Conservation (phyloP, 2,888 invertebrate species). For the Hirtodrosophila cameraria region DNA sequence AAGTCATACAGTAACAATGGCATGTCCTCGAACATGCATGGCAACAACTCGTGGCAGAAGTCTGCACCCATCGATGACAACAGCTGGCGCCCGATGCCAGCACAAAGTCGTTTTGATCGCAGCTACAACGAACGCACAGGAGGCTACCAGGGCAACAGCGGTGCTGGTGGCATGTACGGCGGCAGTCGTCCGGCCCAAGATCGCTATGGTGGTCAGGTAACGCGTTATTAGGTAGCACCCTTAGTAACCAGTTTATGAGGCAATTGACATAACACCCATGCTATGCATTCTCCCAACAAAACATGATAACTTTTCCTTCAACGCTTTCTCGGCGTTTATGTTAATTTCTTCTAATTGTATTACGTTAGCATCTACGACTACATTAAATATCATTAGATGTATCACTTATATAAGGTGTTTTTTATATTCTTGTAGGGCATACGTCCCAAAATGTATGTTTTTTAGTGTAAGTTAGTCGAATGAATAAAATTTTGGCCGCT, state of each 20-base stretch:
- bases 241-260: conserved; percentile 18
- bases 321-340: conserved; percentile 48
- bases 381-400: conserved; percentile 59
- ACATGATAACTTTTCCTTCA: conserved; percentile 35
- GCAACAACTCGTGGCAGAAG: conserved; percentile 81
- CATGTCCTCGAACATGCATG: conserved; percentile 77
- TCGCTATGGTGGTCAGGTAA: conserved; percentile 82
- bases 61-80: conserved; percentile 72
- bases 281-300: conserved; percentile 17
- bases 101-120: conserved; percentile 83
- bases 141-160: conserved; percentile 73
- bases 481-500: no score
- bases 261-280: conserved; percentile 27
- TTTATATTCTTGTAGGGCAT: conserved; percentile 1
- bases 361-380: conserved; percentile 52
- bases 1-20: conserved; percentile 83
- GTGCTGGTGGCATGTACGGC: conserved; percentile 75
- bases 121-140: conserved; percentile 84
- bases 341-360: conserved; percentile 60
- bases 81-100: conserved; percentile 80
- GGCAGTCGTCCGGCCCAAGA: conserved; percentile 81
- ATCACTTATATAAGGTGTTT: conserved; percentile 30
- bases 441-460: conserved; percentile 2
- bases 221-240: conserved; percentile 76
- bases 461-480: no score